phyloP scores from a whole-genome alignment of 1,140 invertebrate species.

The Pomacea maculata region DNA sequence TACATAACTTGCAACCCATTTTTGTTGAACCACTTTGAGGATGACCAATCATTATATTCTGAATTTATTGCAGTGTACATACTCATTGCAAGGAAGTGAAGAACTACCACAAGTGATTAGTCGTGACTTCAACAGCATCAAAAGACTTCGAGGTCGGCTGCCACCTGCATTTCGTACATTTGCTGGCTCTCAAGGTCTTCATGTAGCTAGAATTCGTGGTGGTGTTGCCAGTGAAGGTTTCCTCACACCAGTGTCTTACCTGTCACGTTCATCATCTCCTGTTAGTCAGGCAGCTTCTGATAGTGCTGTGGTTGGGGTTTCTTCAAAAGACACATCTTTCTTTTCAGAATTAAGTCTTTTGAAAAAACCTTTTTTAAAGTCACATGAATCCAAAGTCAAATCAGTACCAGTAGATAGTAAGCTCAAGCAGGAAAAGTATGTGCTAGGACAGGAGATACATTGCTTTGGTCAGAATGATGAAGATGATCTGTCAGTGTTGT shows the following conservation, averaged over 20 bases:
- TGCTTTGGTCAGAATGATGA: too few species aligned
- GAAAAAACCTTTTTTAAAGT: too few species aligned
- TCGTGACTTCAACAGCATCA: slow-evolving; percentile 12
- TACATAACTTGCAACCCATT: too few species aligned
- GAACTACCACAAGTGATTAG: slow-evolving; percentile 7
- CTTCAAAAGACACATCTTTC: too few species aligned
- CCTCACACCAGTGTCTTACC: not conserved
- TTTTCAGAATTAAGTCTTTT: too few species aligned
- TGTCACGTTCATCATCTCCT: slow-evolving; percentile 14
- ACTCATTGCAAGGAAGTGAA: slow-evolving; percentile 5
- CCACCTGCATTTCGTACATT: slow-evolving; percentile 12
- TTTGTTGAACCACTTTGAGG: not conserved
- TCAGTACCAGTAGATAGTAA: too few species aligned
- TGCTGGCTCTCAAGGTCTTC: slow-evolving; percentile 7
- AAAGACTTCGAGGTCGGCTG: slow-evolving; percentile 2
- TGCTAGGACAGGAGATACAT: too few species aligned
- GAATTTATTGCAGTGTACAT: slow-evolving; percentile 18
- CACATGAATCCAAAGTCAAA: too few species aligned
- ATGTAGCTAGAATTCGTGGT: not conserved
- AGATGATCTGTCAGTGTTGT: too few species aligned
- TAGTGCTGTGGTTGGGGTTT: not conserved
- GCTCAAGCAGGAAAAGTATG: too few species aligned
- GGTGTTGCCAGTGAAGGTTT: not conserved
- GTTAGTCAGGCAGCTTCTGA: slow-evolving; percentile 14
- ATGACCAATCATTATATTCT: not conserved